These are phyloP conservation scores for Apodemus sylvaticus DNA, from an alignment of 2,113 vertebrate genomes.

Conservation along the genomic window DNA sequence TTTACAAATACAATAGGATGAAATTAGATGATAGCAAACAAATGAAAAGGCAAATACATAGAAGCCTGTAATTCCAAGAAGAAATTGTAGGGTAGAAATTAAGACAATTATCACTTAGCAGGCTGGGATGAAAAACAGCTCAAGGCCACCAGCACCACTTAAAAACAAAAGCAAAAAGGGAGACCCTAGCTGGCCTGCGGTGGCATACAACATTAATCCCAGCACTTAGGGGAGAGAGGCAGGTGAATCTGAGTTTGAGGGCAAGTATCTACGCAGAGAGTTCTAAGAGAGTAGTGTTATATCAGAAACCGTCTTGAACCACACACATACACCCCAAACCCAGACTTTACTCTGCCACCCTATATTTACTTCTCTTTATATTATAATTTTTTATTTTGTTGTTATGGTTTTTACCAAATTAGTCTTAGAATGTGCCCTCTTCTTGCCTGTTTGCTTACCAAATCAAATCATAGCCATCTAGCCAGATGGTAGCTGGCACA, in stretches of 20 bases:
- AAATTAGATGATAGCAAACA: not conserved
- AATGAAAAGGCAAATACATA: not conserved
- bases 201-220: not conserved
- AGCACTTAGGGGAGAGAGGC: not conserved
- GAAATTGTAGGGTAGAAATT: not conserved
- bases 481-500: too few relatives aligned
- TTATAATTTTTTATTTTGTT: not conserved
- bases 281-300: not conserved
- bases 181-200: not conserved
- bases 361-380: not conserved
- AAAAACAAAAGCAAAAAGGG: not conserved
- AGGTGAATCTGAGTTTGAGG: not conserved
- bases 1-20: not conserved
- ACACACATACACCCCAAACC: not conserved
- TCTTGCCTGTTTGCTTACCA: not conserved
- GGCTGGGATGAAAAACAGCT: not conserved
- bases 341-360: not conserved
- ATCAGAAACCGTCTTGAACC: not conserved
- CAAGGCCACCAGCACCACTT: not conserved
- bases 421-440: not conserved
- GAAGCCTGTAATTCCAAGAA: not conserved
- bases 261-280: not conserved
- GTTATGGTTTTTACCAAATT: not conserved
- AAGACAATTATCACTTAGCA: not conserved
- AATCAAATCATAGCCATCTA: conserved; percentile 14